Conservation (phyloP, 2,888 invertebrate genomes). For the Synergus gifuensis region DNA sequence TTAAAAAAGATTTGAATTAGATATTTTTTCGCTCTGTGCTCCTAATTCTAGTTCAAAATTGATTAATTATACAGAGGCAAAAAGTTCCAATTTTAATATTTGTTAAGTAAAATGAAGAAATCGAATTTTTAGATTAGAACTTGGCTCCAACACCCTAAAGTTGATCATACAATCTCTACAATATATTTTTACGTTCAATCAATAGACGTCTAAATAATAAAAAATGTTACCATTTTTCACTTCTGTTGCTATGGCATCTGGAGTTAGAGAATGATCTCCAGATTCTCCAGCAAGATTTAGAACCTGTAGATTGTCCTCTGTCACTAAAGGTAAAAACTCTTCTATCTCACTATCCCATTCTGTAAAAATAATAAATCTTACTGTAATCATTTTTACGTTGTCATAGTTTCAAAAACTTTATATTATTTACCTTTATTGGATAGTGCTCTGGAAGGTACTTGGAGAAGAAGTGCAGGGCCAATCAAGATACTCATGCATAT, state of each 20-base stretch:
- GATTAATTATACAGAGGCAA: too few relatives aligned
- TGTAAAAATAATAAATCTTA: conserved; percentile 46
- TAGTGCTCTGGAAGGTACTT: conserved; percentile 64
- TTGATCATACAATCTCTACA: too few relatives aligned
- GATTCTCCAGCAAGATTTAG: conserved; percentile 74
- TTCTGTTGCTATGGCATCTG: conserved; percentile 66
- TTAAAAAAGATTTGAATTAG: too few relatives aligned
- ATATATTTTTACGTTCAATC: too few relatives aligned
- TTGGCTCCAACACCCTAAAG: background rate
- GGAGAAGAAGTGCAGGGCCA: conserved; percentile 67
- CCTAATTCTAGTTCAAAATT: too few relatives aligned
- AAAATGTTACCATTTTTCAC: conserved; percentile 64
- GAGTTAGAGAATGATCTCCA: conserved; percentile 73
- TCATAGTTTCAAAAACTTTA: background rate
- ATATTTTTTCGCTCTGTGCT: too few relatives aligned
- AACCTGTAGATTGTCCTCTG: conserved; percentile 74
- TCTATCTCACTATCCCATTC: conserved; percentile 77
- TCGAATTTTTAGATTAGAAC: background rate
- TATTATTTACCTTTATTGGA: conserved; percentile 67
- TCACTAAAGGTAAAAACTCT: conserved; percentile 75
- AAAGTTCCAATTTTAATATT: too few relatives aligned
- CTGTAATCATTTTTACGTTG: background rate
- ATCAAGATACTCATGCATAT: conserved; percentile 71
- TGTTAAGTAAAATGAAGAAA: too few relatives aligned
- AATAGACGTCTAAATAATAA: background rate